Percentiles rank a stretch among this genome's conserved stretches.
phyloP scores from a whole-genome alignment of 2,888 invertebrate genomes.

The Sympetrum striolatum region DNA sequence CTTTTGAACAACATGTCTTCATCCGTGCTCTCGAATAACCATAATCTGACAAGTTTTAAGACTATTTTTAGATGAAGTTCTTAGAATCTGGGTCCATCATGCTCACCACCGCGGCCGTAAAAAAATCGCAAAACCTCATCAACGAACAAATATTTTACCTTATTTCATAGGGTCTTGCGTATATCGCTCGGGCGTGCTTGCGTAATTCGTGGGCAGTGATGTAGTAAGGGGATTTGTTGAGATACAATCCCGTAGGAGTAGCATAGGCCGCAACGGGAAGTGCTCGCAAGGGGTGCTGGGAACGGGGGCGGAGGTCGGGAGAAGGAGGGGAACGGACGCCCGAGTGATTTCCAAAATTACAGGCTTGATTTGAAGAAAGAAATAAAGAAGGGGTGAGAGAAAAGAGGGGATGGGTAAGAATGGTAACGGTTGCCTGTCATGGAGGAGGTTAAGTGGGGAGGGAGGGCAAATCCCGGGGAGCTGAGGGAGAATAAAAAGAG shows the following conservation, averaged over 20 bases:
- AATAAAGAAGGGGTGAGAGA: background rate
- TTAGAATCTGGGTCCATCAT: no score
- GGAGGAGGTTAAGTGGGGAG: constrained; percentile 16
- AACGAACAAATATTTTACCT: no score
- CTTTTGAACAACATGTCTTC: no score
- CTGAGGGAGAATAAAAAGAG: background rate
- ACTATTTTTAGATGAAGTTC: no score
- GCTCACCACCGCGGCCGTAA: no score
- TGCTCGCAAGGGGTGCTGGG: background rate
- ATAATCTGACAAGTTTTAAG: no score
- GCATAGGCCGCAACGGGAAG: background rate
- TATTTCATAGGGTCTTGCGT: background rate
- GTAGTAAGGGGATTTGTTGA: background rate
- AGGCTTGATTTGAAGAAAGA: constrained; percentile 27
- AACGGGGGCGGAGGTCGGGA: background rate
- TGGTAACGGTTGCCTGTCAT: background rate
- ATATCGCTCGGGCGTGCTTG: background rate
- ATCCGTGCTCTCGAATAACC: no score
- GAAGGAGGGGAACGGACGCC: background rate
- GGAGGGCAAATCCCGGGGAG: background rate
- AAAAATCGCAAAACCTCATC: no score
- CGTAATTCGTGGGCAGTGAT: background rate
- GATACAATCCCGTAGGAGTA: background rate
- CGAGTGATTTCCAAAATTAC: constrained; percentile 38
- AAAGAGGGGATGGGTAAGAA: background rate